Evolutionary conservation across 2,113 vertebrate species (phyloP).

Genomic region (Penelope pileata): DNA sequence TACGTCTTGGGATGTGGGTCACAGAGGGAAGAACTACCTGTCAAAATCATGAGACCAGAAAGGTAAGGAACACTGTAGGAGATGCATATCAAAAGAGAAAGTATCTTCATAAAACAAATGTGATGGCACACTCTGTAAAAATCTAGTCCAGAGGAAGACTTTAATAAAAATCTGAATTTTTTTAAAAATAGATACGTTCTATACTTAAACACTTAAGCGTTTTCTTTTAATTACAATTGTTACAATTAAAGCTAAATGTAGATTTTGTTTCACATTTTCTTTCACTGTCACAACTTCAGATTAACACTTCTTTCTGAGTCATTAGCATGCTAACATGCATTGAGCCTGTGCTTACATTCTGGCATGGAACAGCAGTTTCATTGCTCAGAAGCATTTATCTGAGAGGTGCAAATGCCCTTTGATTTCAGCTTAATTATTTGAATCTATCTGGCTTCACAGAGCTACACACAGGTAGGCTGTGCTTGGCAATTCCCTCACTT

Average conservation of each 20-base stretch:
- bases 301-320: not conserved
- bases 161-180: not conserved
- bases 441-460: not conserved
- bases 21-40: not conserved
- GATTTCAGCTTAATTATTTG: not conserved
- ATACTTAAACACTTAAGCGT: not conserved
- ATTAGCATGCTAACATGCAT: not conserved
- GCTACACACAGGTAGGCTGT: not conserved
- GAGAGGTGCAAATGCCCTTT: not conserved
- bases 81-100: not conserved
- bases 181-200: not conserved
- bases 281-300: not conserved
- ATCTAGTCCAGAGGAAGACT: not conserved
- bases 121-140: not conserved
- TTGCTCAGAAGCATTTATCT: not conserved
- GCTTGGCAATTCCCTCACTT: not conserved
- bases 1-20: not conserved
- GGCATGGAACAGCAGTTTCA: not conserved
- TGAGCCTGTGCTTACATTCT: not conserved
- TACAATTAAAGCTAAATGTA: not conserved
- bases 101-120: not conserved
- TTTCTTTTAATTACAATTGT: not conserved
- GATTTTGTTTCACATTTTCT: not conserved
- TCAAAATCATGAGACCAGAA: not conserved
- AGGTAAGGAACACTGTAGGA: not conserved